Conservation (phyloP, 2,888 invertebrate species). For the Drosophila koepferae region DNA sequence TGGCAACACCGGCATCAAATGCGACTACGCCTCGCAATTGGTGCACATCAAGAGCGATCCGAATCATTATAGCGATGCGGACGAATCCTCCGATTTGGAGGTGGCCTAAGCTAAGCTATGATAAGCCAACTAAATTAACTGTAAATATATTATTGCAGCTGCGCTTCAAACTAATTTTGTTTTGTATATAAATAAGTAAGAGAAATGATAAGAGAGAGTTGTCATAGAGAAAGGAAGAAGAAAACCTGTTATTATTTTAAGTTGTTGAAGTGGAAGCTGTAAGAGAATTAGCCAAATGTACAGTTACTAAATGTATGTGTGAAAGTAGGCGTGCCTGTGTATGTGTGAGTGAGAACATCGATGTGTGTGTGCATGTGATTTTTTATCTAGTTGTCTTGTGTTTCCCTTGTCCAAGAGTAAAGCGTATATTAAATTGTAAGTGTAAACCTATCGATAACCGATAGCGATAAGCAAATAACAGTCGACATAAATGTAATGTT, state of each 20-base stretch:
- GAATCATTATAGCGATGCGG: constrained; percentile 87
- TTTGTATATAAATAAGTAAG: constrained; percentile 68
- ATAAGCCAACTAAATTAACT: constrained; percentile 14
- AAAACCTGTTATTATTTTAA: constrained; percentile 57
- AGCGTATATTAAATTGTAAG: constrained; percentile 37
- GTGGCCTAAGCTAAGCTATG: constrained; percentile 87
- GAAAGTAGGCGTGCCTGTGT: constrained; percentile 15
- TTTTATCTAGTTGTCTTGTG: constrained; percentile 71
- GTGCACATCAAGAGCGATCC: constrained; percentile 84
- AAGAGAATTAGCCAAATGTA: constrained; percentile 63
- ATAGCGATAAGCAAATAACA: constrained; percentile 34
- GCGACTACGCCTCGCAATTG: constrained; percentile 83
- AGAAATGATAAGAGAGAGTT: not conserved
- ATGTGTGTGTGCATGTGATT: constrained; percentile 25
- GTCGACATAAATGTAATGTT: constrained; percentile 60
- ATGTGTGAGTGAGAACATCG: not conserved
- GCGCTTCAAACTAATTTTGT: constrained; percentile 46
- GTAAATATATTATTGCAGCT: constrained; percentile 44
- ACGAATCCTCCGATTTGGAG: constrained; percentile 93
- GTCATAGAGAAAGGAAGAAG: not conserved
- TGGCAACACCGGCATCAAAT: constrained; percentile 71
- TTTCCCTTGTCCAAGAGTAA: constrained; percentile 51
- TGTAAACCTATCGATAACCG: constrained; percentile 35
- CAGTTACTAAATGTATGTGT: constrained; percentile 62
- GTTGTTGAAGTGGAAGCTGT: constrained; percentile 38